Conservation (phyloP, 2,113 vertebrate genomes). For the Pitta sordida region DNA sequence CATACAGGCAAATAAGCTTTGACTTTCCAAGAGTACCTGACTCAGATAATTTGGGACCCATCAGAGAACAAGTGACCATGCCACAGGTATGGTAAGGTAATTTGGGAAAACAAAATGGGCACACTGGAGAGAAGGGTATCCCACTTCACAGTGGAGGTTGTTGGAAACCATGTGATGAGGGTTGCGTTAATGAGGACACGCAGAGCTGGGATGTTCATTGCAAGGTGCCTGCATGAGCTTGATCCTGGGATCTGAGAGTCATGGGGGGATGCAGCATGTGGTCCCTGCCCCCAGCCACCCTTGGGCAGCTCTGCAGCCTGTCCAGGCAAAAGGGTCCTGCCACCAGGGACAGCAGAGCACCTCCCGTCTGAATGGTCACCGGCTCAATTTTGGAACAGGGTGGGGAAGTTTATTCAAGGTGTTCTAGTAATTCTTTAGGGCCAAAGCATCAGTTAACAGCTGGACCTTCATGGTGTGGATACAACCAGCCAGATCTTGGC, state of each 20-base stretch:
- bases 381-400: no score
- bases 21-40: neutral
- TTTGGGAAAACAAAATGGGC: neutral
- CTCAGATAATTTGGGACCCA: neutral
- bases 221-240: neutral
- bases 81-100: fast-evolving
- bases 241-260: neutral
- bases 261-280: fast-evolving
- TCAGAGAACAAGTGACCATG: neutral
- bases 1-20: neutral
- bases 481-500: neutral
- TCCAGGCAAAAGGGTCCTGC: neutral
- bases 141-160: fast-evolving
- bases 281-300: no score
- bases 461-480: no score
- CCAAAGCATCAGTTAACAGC: neutral
- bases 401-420: neutral
- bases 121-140: neutral
- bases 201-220: neutral
- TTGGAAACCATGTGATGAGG: fast-evolving
- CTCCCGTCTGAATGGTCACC: fast-evolving
- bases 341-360: neutral
- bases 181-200: fast-evolving
- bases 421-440: neutral
- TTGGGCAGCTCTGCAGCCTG: neutral